Percentiles rank a stretch among this genome's conserved stretches.
Evolutionary conservation across 2,888 invertebrate species (phyloP).

Genomic region (Zhengitettix transpicula): DNA sequence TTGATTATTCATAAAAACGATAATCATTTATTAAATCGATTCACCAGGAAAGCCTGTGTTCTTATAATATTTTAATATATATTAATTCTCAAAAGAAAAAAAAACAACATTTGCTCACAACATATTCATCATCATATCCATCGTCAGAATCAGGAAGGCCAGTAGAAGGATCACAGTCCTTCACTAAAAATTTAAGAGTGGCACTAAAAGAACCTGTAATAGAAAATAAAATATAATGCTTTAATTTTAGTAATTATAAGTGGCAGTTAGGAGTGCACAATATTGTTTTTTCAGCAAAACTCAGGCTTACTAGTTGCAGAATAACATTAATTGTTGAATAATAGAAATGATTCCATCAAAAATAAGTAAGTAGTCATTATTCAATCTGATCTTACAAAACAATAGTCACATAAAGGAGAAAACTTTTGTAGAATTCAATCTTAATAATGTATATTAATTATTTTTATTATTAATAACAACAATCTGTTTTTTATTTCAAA

Average conservation of each 20-base stretch:
- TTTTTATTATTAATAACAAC: too few relatives aligned
- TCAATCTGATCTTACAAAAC: too few relatives aligned
- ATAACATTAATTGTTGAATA: not conserved
- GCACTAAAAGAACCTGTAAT: conserved; percentile 62
- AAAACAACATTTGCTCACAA: conserved; percentile 30
- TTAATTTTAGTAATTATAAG: too few relatives aligned
- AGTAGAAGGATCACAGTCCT: conserved; percentile 91
- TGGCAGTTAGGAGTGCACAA: too few relatives aligned
- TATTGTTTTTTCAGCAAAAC: too few relatives aligned
- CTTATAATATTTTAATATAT: not conserved
- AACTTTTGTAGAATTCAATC: not conserved
- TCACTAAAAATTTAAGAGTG: conserved; percentile 81
- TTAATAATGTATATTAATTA: too few relatives aligned
- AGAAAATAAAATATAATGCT: not conserved
- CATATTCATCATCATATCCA: conserved; percentile 91
- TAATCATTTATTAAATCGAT: too few relatives aligned
- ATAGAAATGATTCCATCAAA: not conserved
- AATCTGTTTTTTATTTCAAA: too few relatives aligned
- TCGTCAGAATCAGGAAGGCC: conserved; percentile 91
- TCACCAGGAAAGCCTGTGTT: too few relatives aligned
- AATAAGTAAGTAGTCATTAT: not conserved
- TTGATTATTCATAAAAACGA: too few relatives aligned
- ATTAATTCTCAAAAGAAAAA: not conserved
- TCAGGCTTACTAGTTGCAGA: not conserved
- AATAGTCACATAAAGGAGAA: not conserved